Percentiles rank a stretch among this genome's conserved stretches.
Evolutionary conservation across 2,888 invertebrate genomes (phyloP).

Genomic region (Neuroscelio doddi): DNA sequence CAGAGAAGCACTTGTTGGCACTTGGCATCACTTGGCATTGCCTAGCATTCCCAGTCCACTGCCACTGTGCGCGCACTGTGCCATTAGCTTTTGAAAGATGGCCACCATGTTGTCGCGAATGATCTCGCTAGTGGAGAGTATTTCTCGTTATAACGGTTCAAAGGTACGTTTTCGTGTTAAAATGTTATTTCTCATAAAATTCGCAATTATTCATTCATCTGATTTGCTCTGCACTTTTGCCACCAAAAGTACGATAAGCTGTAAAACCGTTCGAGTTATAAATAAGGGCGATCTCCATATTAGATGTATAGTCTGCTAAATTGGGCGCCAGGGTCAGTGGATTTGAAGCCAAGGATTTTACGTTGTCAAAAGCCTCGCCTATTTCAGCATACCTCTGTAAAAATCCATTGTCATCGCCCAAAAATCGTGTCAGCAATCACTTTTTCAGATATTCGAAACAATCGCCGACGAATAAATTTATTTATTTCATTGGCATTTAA

Average conservation of each 20-base stretch:
- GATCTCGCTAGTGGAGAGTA: slow-evolving; percentile 80
- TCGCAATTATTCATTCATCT: neutral
- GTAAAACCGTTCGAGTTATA: slow-evolving; percentile 16
- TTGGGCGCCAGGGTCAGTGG: slow-evolving; percentile 69
- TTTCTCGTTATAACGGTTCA: slow-evolving; percentile 79
- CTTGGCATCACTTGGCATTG: slow-evolving; percentile 34
- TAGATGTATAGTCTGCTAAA: slow-evolving; percentile 70
- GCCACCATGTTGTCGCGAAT: slow-evolving; percentile 86
- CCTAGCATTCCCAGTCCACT: slow-evolving; percentile 17
- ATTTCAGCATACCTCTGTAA: neutral
- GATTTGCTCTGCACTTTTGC: neutral
- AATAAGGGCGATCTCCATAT: slow-evolving; percentile 62
- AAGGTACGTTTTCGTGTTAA: slow-evolving; percentile 78
- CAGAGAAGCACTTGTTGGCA: slow-evolving; percentile 16
- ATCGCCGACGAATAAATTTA: neutral
- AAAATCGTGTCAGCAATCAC: neutral
- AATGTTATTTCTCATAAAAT: neutral
- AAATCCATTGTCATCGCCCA: neutral
- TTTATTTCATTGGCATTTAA: neutral
- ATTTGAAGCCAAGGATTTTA: slow-evolving; percentile 64
- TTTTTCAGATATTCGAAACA: neutral
- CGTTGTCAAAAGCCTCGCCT: slow-evolving; percentile 23
- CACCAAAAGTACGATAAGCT: neutral
- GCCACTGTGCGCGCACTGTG: slow-evolving; percentile 24
- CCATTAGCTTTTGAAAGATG: slow-evolving; percentile 75